Conservation (phyloP, 2,113 vertebrate species). For the Phrynosoma platyrhinos region DNA sequence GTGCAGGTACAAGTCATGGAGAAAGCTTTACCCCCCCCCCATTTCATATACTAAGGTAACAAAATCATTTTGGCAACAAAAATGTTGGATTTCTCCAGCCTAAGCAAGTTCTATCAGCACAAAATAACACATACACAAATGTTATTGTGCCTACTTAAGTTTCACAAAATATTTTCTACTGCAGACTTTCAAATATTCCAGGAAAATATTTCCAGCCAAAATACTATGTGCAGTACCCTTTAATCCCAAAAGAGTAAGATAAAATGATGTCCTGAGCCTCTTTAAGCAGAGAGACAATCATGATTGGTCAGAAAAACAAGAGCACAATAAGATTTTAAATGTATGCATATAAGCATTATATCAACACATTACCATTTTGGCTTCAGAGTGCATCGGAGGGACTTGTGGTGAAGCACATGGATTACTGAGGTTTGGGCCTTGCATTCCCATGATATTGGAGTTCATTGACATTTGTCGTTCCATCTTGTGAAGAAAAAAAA, state of each 20-base stretch:
- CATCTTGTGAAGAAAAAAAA: conserved; percentile 84
- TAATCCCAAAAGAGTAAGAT: not conserved
- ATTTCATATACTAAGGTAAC: not conserved
- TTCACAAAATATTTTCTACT: not conserved
- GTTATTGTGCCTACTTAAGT: not conserved
- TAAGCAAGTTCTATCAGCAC: not conserved
- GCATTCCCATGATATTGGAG: conserved; percentile 98
- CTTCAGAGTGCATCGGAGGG: conserved; percentile 97
- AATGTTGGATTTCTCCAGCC: not conserved
- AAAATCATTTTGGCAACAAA: not conserved
- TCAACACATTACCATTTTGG: conserved; percentile 91
- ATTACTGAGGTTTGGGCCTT: conserved; percentile 91
- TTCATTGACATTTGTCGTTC: conserved; percentile 99
- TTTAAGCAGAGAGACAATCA: conserved; percentile 61
- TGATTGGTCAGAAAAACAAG: conserved; percentile 50
- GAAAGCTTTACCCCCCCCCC: not conserved
- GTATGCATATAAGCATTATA: not conserved
- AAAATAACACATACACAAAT: not conserved
- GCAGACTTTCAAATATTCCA: conserved; percentile 4
- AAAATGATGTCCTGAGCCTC: conserved; percentile 36
- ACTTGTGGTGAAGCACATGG: conserved; percentile 95
- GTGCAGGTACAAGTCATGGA: not conserved
- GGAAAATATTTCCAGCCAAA: not conserved
- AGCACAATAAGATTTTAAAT: conserved; percentile 21
- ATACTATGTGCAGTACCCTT: not conserved